Evolutionary conservation across 2,797 vertebrate genomes (phyloP), one percentile per base, ranked within the genome.

Genomic region (Pagetopsis macropterus): DNA sequence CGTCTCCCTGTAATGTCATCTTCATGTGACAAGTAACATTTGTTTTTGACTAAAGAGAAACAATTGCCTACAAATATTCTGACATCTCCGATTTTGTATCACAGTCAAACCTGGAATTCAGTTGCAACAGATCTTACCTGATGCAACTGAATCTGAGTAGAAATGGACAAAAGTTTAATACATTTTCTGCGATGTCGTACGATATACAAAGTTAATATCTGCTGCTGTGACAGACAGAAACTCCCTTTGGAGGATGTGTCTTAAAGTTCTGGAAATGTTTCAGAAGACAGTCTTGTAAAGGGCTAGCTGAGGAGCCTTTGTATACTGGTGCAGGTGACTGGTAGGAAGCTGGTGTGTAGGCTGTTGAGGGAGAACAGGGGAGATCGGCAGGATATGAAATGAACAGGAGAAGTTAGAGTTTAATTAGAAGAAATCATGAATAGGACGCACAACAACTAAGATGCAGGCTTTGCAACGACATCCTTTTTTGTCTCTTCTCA

Each of bases 361-460:
- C 43, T 54, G 10, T 11, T 44, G 19, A 59, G 8, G 33, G 41
- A 19, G n/a, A 9, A 10, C 37, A 54, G 10, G 17, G 2, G 21
- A 65, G 17, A 27, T 45, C 9, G 23, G 19, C 41, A 9, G 50
- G 64, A 54, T 16, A 16, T 33, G 40, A 61, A 71, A 65, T 19
- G 10, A 56, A 21, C 50, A 43, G 19, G 4, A 62, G 46, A 37
- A 13, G 14, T 62, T 21, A 31, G 21, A 46, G 11, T 14, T 27
- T 27, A 27, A 27, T 27, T 27, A 1, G n/a, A 64, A 21, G 4
- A 19, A 15, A 46, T n/a, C 11, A 5, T 27, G 27, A 27, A 27
- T 27, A 27, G 13, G 7, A 14, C 44, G 4, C 64, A 56, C 9
- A 57, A 19, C 31, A 4, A 50, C 33, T 0, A 0, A 55, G 1